Base-by-base conservation (phyloP, 2,113 vertebrate genomes). In the Aegithalos caudatus region DNA sequence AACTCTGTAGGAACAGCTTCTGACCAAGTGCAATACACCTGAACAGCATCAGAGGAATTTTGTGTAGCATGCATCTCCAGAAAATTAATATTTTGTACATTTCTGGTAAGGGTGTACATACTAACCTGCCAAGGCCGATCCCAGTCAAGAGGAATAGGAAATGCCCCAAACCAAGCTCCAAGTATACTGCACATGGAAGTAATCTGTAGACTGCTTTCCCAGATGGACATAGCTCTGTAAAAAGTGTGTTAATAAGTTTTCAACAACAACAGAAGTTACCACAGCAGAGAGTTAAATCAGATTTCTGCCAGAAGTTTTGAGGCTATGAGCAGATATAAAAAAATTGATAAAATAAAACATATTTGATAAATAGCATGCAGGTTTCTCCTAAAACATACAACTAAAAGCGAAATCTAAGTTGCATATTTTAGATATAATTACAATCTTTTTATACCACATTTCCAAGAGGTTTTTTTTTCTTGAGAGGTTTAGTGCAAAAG, bases 91-190 rank as follows among this genome's bases (percentile, higher is more conserved):
- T 33, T 45, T 60, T 25, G 33, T 29, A 12, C 35, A 28, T 58
- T 90, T 18, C 37, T 47, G 35, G 61, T 17, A 56, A 64, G 54
- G 33, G 11, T 40, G 48, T 2, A 71, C 38, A 88, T 66, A 97
- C 99, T 97, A 61, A 99, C 99, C 99, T 99, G 99, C 99, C 99
- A 99, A 7, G 99, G 99, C 81, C 99, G 98, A 97, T 99, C 99
- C 99, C 99, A 99, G 86, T 99, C 99, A 56, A 99, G 98, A 50
- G 99, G 99, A 93, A 99, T 99, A 54, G 99, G 99, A 96, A 99
- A 99, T 37, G 99, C 99, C 96, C 99, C 99, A 81, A 99, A 88
- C 99, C 99, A 99, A 77, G 98, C 98, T 95, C 99, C 99, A 40
- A 99, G 76, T 64, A 99, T 42, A 48, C 98, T 99, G 94, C 98